Evolutionary conservation across 1,140 invertebrate genomes (phyloP), one percentile per base, ranked within the genome.

Genomic region (Ips nitidus): DNA sequence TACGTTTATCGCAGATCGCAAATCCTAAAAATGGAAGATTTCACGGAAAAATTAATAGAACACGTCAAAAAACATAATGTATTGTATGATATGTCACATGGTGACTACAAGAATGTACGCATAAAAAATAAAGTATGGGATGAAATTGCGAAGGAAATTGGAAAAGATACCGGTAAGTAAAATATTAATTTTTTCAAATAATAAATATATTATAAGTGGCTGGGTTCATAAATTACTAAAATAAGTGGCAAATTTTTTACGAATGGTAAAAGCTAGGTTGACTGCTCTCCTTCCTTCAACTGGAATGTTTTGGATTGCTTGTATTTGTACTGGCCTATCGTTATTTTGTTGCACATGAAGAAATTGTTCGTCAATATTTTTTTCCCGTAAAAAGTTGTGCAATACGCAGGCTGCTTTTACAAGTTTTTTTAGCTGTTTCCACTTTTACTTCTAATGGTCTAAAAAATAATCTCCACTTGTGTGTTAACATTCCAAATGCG

Each of bases 91-190:
- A 37, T 71, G 39, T 38, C 45, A 7, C 56, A 71, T 61, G 42
- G 55, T 50, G 61, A 71, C 40, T 67, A 71, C 41, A 63, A 63
- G 36, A 52, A 63, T 50, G 52, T 69, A 52, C 66, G 57, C 41
- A 41, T 69, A 62, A 69, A 69, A 62, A 69, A 69, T 61, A 69
- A 69, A 61, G 47, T 69, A 43, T 69, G 58, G 43, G 57, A 69
- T 52, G 66, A 61, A 62, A 69, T 69, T 61, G 47, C 57, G 39
- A 62, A 52, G 58, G 57, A 69, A 22, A 56, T 62, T 43, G 58
- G 41, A 69, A 40, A 41, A 60, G 38, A 60, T 1, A 41, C 5
- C 40, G 58, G 58, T 60, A 60, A 63, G 61, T 40, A 63, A 63
- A 63, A 37, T 22, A 5, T 38, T 63, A 36, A 22, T 40, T 50